These are phyloP conservation scores for Ptiloglossa arizonensis DNA, from an alignment of 1,140 invertebrate genomes.

Conservation along the genomic window DNA sequence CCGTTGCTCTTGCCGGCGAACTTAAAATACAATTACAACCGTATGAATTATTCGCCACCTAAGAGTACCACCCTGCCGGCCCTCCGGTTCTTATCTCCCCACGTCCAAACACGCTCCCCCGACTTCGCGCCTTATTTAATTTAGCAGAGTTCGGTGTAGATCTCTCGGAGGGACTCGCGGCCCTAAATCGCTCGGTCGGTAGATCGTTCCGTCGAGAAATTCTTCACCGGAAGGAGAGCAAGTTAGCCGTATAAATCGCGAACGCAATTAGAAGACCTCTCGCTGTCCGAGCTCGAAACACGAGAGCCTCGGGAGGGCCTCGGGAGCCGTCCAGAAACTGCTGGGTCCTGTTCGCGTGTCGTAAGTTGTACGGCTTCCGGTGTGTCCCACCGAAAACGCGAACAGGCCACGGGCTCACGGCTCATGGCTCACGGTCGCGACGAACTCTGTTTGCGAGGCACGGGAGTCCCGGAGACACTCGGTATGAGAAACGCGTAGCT, in stretches of 20 bases:
- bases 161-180: background rate
- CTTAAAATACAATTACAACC: background rate
- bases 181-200: background rate
- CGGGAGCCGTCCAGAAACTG: background rate
- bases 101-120: constrained; percentile 11
- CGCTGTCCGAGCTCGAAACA: constrained; percentile 25
- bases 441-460: constrained; percentile 71
- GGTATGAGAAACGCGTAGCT: constrained; percentile 83
- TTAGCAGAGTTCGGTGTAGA: background rate
- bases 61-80: background rate
- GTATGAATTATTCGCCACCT: background rate
- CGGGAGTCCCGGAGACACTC: constrained; percentile 77
- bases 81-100: background rate
- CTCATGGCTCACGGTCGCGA: constrained; percentile 56
- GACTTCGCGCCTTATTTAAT: background rate
- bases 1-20: too few species aligned
- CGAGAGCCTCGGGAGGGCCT: constrained; percentile 12
- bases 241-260: constrained; percentile 29
- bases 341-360: constrained; percentile 47
- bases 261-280: constrained; percentile 32
- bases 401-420: constrained; percentile 27
- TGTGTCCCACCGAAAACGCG: constrained; percentile 44
- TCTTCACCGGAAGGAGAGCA: constrained; percentile 12
- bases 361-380: constrained; percentile 59
- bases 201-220: background rate